Evolutionary conservation across 2,797 vertebrate genomes (phyloP).

Genomic region (Neomorphus geoffroyi): DNA sequence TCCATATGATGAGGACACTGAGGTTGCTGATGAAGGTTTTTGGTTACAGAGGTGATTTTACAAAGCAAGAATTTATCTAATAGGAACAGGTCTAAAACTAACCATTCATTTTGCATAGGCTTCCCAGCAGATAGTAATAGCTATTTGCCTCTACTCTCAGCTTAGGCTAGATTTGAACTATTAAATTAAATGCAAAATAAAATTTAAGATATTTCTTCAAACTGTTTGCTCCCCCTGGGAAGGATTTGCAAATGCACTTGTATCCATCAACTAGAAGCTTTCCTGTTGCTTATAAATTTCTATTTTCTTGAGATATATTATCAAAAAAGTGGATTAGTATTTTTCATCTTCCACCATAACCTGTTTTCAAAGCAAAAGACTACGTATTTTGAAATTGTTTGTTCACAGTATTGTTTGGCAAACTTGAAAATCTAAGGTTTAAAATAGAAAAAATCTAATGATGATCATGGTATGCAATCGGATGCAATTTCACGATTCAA

Average conservation of each 20-base stretch:
- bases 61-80: slow-evolving; percentile 6
- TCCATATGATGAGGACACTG: not conserved
- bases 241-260: slow-evolving; percentile 11
- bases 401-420: not conserved
- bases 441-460: not conserved
- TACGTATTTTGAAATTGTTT: not conserved
- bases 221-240: not conserved
- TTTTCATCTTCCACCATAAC: slow-evolving; percentile 1
- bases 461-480: not conserved
- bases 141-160: not conserved
- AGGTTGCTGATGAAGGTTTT: not conserved
- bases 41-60: slow-evolving; percentile 29
- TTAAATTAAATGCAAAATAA: slow-evolving; percentile 41
- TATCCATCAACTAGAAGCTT: not conserved
- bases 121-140: not conserved
- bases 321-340: not conserved
- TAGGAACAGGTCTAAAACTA: slow-evolving; percentile 9
- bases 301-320: slow-evolving; percentile 13
- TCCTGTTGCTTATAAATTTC: slow-evolving; percentile 18
- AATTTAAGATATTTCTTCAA: slow-evolving; percentile 19
- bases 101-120: not conserved
- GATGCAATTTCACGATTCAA: not conserved
- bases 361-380: not conserved
- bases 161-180: not conserved
- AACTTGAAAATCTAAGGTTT: not conserved